A percentile compares a stretch with the other conserved stretches of the same genome.
Conservation (phyloP, 1,140 invertebrate genomes). For the Drosophila malerkotliana region DNA sequence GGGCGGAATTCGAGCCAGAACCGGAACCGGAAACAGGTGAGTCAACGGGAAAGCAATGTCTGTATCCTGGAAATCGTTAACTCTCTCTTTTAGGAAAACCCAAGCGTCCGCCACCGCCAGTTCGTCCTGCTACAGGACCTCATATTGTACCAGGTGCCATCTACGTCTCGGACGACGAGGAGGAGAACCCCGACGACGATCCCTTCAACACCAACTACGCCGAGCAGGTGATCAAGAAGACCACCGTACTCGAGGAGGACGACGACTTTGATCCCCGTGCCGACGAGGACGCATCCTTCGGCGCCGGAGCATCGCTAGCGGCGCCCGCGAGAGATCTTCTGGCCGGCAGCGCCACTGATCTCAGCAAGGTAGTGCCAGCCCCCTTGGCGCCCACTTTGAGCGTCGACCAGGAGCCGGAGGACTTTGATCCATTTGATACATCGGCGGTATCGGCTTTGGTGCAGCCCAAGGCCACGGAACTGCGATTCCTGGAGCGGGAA, state of each 20-base stretch:
- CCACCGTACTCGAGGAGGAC: conserved; percentile 88
- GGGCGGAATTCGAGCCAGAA: conserved; percentile 86
- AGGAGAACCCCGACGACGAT: conserved; percentile 85
- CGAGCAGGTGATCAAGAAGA: conserved; percentile 89
- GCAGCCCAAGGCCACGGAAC: conserved; percentile 90
- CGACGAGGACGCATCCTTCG: conserved; percentile 84
- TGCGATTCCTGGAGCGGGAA: conserved; percentile 92
- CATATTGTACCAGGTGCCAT: conserved; percentile 75
- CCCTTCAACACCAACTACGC: conserved; percentile 95
- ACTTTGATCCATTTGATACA: conserved; percentile 94
- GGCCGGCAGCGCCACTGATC: conserved; percentile 90
- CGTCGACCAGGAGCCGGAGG: conserved; percentile 85
- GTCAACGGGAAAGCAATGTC: background rate
- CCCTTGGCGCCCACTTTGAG: conserved; percentile 87
- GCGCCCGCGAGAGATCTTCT: conserved; percentile 86
- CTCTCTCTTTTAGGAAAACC: conserved; percentile 41
- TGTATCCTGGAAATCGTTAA: background rate
- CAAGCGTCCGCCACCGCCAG: conserved; percentile 51
- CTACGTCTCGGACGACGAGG: conserved; percentile 84
- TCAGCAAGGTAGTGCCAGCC: conserved; percentile 88
- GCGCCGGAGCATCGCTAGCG: conserved; percentile 22
- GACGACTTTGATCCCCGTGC: conserved; percentile 88
- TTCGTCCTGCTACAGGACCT: conserved; percentile 82
- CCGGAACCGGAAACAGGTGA: conserved; percentile 30
- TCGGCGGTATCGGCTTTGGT: conserved; percentile 89